Evolutionary conservation across 2,888 invertebrate genomes (phyloP), one percentile per base, ranked within the genome.

Genomic region (Myopa testacea): DNA sequence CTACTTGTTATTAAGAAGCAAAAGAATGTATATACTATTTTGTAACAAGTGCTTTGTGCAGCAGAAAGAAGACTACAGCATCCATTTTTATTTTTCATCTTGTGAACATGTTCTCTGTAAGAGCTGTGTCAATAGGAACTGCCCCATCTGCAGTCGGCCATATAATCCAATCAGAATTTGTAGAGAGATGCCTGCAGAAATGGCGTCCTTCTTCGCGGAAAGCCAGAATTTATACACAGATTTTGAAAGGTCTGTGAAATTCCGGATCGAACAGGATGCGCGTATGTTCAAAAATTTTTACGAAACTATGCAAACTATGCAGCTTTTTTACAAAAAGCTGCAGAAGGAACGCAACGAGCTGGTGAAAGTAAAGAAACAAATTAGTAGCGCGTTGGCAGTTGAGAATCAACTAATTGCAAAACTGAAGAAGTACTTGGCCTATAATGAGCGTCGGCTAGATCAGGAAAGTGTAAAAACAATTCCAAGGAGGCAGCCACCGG

Each of bases 31-130:
- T 78, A 62, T 73, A 1, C 60, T 78, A 26, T 69, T 79, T 62
- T 82, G 82, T 40, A 82, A 82, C 60, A 74, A 81, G 26, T 82
- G 82, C 68, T 81, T 80, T 74, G 75, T 75, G 4, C 76, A 71
- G 14, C 73, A 60, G 8, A 75, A 77, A 73, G 70, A 62, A 7
- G 72, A 75, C 50, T 34, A 19, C 5, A 72, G 75, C 12, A 60
- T 80, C 0, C 34, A 78, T 45, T 80, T 81, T 34, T 76, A 79
- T 62, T 68, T 82, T 5, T 79, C 80, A 40, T 76, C 78, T 12
- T 82, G 82, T 74, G 77, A 80, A 7, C 82, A 82, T 55, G 76
- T 82, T 34, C 19, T 81, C 19, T 82, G 82, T 68, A 76, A 74
- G 4, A 38, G 71, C 2, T 82, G 82, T n/a, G 10, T 78, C 0